A percentile compares a stretch with the other conserved stretches of the same genome.
phyloP scores from a whole-genome alignment of 2,797 vertebrate species.

The Esox lucius region DNA sequence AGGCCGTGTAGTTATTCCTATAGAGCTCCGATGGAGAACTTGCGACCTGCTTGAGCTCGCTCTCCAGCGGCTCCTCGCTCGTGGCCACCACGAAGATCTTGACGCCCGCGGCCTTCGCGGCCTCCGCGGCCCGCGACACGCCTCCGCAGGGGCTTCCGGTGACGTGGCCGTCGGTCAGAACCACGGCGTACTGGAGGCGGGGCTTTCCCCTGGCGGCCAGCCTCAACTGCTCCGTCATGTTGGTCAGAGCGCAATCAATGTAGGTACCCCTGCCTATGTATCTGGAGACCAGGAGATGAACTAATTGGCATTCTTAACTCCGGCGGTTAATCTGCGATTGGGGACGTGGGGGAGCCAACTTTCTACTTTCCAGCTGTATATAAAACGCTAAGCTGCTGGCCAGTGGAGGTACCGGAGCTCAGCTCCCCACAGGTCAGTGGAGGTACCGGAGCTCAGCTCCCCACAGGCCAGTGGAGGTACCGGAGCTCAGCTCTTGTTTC shows the following conservation, averaged over 20 bases:
- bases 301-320: not conserved
- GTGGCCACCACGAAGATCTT: conserved; percentile 47
- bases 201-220: not conserved
- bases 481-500: no score
- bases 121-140: conserved; percentile 34
- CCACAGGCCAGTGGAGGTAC: no score
- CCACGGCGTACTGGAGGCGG: conserved; percentile 34
- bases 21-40: conserved; percentile 40
- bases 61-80: conserved; percentile 26
- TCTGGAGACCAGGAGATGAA: conserved; percentile 1
- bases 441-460: no score
- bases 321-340: no score
- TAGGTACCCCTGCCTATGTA: conserved; percentile 40
- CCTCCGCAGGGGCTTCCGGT: conserved; percentile 46
- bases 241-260: conserved; percentile 47
- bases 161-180: conserved; percentile 41
- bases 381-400: no score
- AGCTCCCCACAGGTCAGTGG: no score
- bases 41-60: conserved; percentile 33
- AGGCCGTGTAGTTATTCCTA: conserved; percentile 33
- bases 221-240: conserved; percentile 38
- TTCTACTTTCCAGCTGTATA: no score
- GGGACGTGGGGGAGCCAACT: no score
- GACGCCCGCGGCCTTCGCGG: conserved; percentile 30
- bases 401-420: no score